These are phyloP conservation scores for Nomada fucata DNA, from an alignment of 2,888 invertebrate species.

Conservation along the genomic window DNA sequence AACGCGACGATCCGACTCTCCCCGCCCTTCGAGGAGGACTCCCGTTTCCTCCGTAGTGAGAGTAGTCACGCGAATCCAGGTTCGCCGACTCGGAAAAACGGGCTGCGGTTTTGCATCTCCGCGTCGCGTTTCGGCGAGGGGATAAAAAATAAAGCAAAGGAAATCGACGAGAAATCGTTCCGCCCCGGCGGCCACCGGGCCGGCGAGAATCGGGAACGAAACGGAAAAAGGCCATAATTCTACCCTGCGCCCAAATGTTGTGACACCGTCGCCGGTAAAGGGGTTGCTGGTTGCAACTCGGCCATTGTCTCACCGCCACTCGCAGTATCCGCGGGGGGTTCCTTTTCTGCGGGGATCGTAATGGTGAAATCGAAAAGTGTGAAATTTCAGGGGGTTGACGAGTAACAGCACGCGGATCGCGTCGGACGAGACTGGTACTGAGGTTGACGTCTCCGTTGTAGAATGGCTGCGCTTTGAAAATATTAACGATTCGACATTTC, in stretches of 20 bases:
- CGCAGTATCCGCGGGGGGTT: constrained; percentile 55
- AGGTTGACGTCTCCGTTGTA: too few species aligned
- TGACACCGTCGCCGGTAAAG: constrained; percentile 75
- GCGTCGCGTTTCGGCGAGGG: constrained; percentile 13
- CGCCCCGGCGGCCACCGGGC: constrained; percentile 14
- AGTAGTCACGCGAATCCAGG: constrained; percentile 26
- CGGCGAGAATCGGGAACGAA: constrained; percentile 36
- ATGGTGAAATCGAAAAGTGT: constrained; percentile 33
- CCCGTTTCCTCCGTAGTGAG: not conserved
- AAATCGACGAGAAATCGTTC: constrained; percentile 53
- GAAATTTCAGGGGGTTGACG: constrained; percentile 30
- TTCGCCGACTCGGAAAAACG: constrained; percentile 29
- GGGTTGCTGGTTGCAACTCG: constrained; percentile 28
- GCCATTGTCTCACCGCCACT: constrained; percentile 59
- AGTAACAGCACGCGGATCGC: too few species aligned
- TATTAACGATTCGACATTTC: too few species aligned
- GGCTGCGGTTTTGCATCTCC: constrained; percentile 15
- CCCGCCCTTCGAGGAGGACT: not conserved
- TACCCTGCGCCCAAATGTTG: constrained; percentile 80
- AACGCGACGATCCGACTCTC: not conserved
- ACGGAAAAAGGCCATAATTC: constrained; percentile 69
- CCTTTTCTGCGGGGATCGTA: not conserved
- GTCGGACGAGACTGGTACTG: too few species aligned
- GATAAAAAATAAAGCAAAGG: constrained; percentile 21
- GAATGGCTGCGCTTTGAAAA: too few species aligned